These are phyloP conservation scores for Hofmannophila pseudospretella DNA, from an alignment of 2,888 invertebrate species.

Conservation along the genomic window DNA sequence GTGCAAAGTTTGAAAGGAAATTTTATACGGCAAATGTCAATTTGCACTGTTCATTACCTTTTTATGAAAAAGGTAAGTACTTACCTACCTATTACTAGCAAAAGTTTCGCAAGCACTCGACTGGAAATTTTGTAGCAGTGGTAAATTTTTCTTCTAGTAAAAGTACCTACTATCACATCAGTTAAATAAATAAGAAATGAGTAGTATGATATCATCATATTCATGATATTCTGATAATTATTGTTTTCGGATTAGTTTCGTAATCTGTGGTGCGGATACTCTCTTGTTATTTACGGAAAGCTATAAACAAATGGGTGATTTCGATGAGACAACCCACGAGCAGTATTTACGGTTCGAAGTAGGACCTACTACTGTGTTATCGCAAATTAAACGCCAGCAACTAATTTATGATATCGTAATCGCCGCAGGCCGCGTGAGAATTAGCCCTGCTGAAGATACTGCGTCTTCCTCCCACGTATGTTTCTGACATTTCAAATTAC, in stretches of 20 bases:
- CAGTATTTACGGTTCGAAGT: slow-evolving; percentile 25
- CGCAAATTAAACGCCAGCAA: slow-evolving; percentile 40
- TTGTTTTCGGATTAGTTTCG: too few relatives aligned
- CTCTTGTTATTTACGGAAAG: neutral
- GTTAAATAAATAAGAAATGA: too few relatives aligned
- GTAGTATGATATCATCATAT: too few relatives aligned
- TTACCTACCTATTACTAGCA: neutral
- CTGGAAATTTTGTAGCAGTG: too few relatives aligned
- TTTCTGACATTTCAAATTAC: slow-evolving; percentile 1
- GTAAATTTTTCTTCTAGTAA: too few relatives aligned
- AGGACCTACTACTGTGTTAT: slow-evolving; percentile 39
- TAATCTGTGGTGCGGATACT: neutral
- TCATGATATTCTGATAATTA: too few relatives aligned
- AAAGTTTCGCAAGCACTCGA: too few relatives aligned
- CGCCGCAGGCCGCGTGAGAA: slow-evolving; percentile 22
- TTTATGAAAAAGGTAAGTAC: too few relatives aligned
- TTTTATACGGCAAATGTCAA: too few relatives aligned
- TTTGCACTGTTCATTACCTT: too few relatives aligned
- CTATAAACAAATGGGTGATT: slow-evolving; percentile 9
- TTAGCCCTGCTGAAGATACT: neutral
- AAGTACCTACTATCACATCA: too few relatives aligned
- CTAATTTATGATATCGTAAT: slow-evolving; percentile 35
- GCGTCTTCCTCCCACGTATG: slow-evolving; percentile 20
- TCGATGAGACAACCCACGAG: slow-evolving; percentile 23
- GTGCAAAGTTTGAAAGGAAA: too few relatives aligned